These are phyloP conservation scores for Moxostoma hubbsi DNA, from an alignment of 2,797 vertebrate genomes.

Conservation along the genomic window DNA sequence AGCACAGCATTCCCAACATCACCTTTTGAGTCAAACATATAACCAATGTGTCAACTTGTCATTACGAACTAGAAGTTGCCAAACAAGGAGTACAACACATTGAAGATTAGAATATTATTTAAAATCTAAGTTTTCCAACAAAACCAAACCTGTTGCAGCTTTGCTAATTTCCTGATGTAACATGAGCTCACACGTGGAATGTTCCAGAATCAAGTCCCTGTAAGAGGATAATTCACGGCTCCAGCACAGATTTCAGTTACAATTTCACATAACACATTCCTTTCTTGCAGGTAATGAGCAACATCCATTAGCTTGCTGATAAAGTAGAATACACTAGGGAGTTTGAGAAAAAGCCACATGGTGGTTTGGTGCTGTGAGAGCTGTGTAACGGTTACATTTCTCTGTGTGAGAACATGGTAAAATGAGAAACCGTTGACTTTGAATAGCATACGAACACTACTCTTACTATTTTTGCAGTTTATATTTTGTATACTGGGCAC, in stretches of 20 bases:
- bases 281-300: slow-evolving; percentile 63
- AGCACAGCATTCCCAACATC: not conserved
- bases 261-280: slow-evolving; percentile 68
- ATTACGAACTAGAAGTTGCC: not conserved
- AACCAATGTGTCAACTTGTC: not conserved
- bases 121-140: slow-evolving; percentile 5
- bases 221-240: slow-evolving; percentile 67
- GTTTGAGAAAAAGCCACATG: slow-evolving; percentile 5
- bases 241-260: slow-evolving; percentile 24
- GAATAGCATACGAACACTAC: no score
- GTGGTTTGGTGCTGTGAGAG: no score
- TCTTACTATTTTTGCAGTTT: no score
- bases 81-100: slow-evolving; percentile 1
- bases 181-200: slow-evolving; percentile 48
- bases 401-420: no score
- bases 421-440: no score
- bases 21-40: not conserved
- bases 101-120: slow-evolving; percentile 10
- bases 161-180: slow-evolving; percentile 23
- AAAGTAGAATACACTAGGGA: slow-evolving; percentile 49
- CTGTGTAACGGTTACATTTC: no score
- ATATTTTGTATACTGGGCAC: no score
- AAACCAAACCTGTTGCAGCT: slow-evolving; percentile 17
- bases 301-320: slow-evolving; percentile 59
- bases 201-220: slow-evolving; percentile 64